Evolutionary conservation across 1,140 invertebrate species (phyloP).

Genomic region (Tachypleus tridentatus): DNA sequence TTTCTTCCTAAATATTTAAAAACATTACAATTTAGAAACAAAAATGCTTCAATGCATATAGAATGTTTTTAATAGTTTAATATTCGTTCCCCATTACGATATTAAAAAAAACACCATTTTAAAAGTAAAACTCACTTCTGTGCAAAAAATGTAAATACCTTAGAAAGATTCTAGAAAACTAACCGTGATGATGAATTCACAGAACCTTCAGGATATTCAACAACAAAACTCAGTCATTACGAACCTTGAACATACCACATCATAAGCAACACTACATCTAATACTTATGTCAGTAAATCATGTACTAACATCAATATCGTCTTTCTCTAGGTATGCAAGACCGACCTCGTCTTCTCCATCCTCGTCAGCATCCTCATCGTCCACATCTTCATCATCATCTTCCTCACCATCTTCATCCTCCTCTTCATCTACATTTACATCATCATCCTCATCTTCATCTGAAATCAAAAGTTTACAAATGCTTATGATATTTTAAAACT

Average conservation of each 20-base stretch:
- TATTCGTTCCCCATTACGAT: too few relatives aligned
- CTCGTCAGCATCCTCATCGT: conserved; percentile 38
- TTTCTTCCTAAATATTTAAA: conserved; percentile 39
- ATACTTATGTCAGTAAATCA: neutral
- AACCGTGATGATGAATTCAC: too few relatives aligned
- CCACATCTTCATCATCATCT: conserved; percentile 26
- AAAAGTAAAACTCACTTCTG: too few relatives aligned
- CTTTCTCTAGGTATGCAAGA: conserved; percentile 56
- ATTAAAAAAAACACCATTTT: too few relatives aligned
- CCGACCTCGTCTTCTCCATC: conserved; percentile 45
- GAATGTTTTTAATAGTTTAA: too few relatives aligned
- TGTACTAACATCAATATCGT: conserved; percentile 47
- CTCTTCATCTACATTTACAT: conserved; percentile 33
- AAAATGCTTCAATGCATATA: too few relatives aligned
- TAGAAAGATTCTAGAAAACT: too few relatives aligned
- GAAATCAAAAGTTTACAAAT: conserved; percentile 28
- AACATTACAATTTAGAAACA: too few relatives aligned
- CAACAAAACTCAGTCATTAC: neutral
- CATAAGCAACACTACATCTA: neutral
- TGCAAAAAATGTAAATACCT: too few relatives aligned
- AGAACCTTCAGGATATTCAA: too few relatives aligned
- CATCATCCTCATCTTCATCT: conserved; percentile 37
- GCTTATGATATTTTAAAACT: conserved; percentile 32
- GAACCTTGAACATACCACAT: too few relatives aligned
- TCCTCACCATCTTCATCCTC: conserved; percentile 39